Evolutionary conservation across 2,797 vertebrate species (phyloP), one percentile per base, ranked within the genome.

Genomic region (Rhinatrema bivittatum): DNA sequence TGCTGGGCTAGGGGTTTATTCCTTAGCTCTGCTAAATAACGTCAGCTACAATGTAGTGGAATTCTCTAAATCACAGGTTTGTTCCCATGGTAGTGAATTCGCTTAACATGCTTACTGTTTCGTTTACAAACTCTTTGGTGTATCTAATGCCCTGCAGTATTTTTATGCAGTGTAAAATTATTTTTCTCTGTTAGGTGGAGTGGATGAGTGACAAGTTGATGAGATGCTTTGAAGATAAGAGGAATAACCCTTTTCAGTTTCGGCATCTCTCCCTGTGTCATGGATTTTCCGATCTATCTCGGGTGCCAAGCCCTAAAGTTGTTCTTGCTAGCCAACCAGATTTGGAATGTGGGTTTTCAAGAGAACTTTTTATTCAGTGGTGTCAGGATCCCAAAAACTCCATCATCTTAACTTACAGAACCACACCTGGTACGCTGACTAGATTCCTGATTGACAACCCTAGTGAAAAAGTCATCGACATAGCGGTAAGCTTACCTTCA

Each of bases 131-230:
- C 12, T 3, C 25, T 24, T 16, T n/a, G n/a, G 2, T 0, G 1
- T 29, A 4, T 5, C 3, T 23, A 1, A 16, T 42, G 19, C n/a
- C 20, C 31, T n/a, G 2, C 5, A 43, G n/a, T 39, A 5, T 6
- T n/a, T 53, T 3, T n/a, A n/a, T n/a, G n/a, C n/a, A n/a, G n/a
- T n/a, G n/a, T n/a, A n/a, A 15, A 0, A 23, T 5, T 7, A 1
- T 18, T 25, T 1, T 42, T 41, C 17, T 8, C 2, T 7, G 24
- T 35, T 58, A 99, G 96, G 96, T 99, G 34, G 96, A 98, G 62
- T 98, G 95, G 96, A 98, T 98, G 96, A 99, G 96, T 29, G 96
- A 99, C 74, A 98, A 98, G 59, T 75, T 99, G 67, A 98, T 99
- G 96, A 89, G 94, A 44, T 99, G 96, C 67, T 99, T 99, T 56